Base-by-base conservation (phyloP, 2,888 invertebrate genomes). In the Dione juno region DNA sequence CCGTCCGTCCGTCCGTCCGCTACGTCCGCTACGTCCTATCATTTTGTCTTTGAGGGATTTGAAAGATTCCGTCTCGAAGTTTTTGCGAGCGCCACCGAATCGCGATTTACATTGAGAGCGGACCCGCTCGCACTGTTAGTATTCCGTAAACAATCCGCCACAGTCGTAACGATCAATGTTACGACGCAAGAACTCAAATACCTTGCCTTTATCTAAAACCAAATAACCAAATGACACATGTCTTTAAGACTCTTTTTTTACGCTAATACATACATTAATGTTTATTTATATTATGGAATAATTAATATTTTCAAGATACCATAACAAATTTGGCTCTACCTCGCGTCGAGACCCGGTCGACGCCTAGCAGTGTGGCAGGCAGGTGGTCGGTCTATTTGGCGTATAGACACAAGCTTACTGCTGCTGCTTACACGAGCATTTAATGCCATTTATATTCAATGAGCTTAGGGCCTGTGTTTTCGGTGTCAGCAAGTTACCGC, bases 1-100 rank as follows among this genome's bases (percentile, higher is more conserved):
- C 37, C 48, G 48, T 48, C 82, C 82, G 81, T 78, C 80, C 78
- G 82, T 78, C n/a, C 81, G 79, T 28, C 28, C 28, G 5, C 28
- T 28, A 5, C 82, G 82, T 28, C 28, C 28, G 5, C 28, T 28
- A 5, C 82, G 82, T 82, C 83, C 77, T 76, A 70, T 75, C 79
- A 77, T 82, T 83, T 81, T 82, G 82, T 81, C 84, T 86, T 83
- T 83, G 84, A 84, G 78, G 77, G 80, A 79, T 81, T 80, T 82
- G 76, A 79, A 79, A 77, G 82, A 77, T 81, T 78, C 75, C 80
- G 76, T 75, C 81, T 79, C 71, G 63, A 67, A 41, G 66, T 71
- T 68, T 76, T 77, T 77, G 50, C 48, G 19, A 13, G 9, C 0
- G 13, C 14, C 59, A 61, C 67, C 40, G 52, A 16, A 52, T 41